Base-by-base conservation (phyloP, 2,797 vertebrate genomes). In the Danio jaintianensis region DNA sequence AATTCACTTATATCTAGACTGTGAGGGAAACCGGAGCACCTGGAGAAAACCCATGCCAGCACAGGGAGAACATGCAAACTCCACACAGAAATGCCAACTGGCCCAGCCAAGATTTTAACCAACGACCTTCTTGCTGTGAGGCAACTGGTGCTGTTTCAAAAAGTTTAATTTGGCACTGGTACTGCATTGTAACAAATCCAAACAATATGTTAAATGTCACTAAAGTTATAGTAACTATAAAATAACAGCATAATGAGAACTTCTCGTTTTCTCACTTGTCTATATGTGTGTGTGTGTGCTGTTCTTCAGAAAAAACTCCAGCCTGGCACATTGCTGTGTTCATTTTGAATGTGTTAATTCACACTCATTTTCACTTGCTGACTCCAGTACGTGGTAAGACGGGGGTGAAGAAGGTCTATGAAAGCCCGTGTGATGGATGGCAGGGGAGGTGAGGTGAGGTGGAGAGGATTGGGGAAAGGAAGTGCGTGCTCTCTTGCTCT, bases 351-450 rank as follows among this genome's bases (percentile, higher is more conserved):
- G 80, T 82, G 70, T 55, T 84, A 79, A 81, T 70, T 84, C 80
- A 47, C 80, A 79, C 71, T 84, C 59, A 82, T 84, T 82, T 82
- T 82, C 80, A 84, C 83, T 81, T 79, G 64, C 70, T 82, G 64
- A 47, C 64, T 42, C 13, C 12, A 38, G 69, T 70, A 75, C 36
- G 43, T 67, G 56, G 74, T 43, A 61, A 45, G 29, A 29, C 48
- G 4, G 20, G 8, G 29, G 45, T 59, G 71, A 38, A 29, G 11
- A 47, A 6, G 61, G 43, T 45, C 69, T 74, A 55, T 61, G 38
- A 68, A 53, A 82, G 20, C 48, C 67, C 20, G 12, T 7, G 48
- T 72, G 67, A 72, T 72, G 48, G 68, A 42, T 79, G 56, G 18
- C 18, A 50, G 13, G 56, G 56, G 47, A 80, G 50, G 50, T 73